These are phyloP conservation scores for Labeo calbasu DNA, from an alignment of 2,797 vertebrate genomes.

Conservation along the genomic window DNA sequence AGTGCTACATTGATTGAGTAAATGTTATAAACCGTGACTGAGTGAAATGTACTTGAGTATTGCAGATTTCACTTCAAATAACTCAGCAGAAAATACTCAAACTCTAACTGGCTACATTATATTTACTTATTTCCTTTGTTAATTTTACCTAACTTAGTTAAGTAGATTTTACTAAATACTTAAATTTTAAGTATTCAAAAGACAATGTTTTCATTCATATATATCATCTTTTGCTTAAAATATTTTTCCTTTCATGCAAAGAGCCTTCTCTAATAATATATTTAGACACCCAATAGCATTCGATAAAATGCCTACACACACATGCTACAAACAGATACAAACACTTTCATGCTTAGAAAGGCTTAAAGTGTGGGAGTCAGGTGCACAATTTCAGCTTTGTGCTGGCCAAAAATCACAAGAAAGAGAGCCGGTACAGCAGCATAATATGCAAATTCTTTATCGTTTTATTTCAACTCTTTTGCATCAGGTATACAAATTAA, in stretches of 20 bases:
- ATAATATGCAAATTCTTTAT: not conserved
- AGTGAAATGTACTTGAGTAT: no score
- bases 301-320: not conserved
- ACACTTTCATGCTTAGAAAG: not conserved
- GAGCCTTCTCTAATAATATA: not conserved
- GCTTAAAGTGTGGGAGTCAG: slow-evolving; percentile 20
- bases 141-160: no score
- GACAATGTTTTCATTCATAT: not conserved
- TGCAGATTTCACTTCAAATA: no score
- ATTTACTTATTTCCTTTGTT: no score
- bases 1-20: no score
- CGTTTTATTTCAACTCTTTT: not conserved
- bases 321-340: not conserved
- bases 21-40: no score
- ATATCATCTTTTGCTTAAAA: not conserved
- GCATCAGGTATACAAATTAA: not conserved
- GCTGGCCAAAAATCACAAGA: not conserved
- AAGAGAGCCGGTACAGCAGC: not conserved
- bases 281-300: slow-evolving; percentile 5
- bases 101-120: no score
- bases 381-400: slow-evolving; percentile 8
- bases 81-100: no score
- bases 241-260: not conserved
- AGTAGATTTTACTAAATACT: no score
- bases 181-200: no score